A percentile compares a stretch with the other conserved stretches of the same genome.
phyloP scores from a whole-genome alignment of 2,113 vertebrate genomes.

The Periophthalmodon schlosseri region DNA sequence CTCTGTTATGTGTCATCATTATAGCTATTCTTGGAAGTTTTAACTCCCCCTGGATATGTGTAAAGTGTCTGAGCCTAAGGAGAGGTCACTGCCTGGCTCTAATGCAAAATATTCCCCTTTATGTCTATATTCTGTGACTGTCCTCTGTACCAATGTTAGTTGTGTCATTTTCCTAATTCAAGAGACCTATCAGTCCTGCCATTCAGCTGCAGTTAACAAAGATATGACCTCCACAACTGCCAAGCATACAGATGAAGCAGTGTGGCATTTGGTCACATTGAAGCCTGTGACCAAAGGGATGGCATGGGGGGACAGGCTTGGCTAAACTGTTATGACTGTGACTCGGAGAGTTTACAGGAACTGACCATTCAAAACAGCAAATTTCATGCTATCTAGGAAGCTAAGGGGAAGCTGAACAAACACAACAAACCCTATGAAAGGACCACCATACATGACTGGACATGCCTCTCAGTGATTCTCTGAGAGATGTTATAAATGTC shows the following conservation, averaged over 20 bases:
- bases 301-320: conserved; percentile 19
- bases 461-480: conserved; percentile 13
- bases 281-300: conserved; percentile 9
- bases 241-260: conserved; percentile 46
- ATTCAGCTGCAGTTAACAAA: conserved; percentile 35
- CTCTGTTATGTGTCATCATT: conserved; percentile 43
- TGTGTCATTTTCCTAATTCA: conserved; percentile 29
- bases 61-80: conserved; percentile 25
- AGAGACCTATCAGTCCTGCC: conserved; percentile 22
- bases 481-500: conserved; percentile 17
- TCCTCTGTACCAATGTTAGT: conserved; percentile 44
- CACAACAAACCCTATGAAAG: conserved; percentile 20
- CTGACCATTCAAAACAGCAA: conserved; percentile 7
- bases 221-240: conserved; percentile 48
- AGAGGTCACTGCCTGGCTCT: conserved; percentile 37
- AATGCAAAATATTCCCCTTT: conserved; percentile 6
- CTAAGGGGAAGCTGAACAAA: conserved; percentile 23
- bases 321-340: conserved; percentile 17
- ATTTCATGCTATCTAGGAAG: conserved; percentile 32
- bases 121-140: conserved; percentile 11
- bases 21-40: conserved; percentile 49
- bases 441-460: conserved; percentile 11
- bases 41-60: conserved; percentile 44
- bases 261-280: conserved; percentile 35
- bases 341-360: conserved; percentile 20